These are phyloP conservation scores for Sinella curviseta DNA, from an alignment of 1,140 invertebrate species.

Conservation along the genomic window DNA sequence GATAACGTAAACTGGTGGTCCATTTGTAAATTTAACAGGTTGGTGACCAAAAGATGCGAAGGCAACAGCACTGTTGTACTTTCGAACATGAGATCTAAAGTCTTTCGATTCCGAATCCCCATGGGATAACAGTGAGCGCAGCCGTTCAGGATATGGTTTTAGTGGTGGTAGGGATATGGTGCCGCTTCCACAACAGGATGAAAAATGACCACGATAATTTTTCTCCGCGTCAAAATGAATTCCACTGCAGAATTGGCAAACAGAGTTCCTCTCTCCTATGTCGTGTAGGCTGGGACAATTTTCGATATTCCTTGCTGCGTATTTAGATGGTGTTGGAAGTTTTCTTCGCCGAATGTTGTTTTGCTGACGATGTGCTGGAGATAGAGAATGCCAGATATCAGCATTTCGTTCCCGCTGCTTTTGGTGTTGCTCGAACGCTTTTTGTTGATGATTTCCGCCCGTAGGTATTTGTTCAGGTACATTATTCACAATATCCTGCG, in stretches of 20 bases:
- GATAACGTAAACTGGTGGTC: background rate
- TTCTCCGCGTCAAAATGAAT: background rate
- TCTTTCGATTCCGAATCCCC: background rate
- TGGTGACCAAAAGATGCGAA: constrained; percentile 8
- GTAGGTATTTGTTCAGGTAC: too few species aligned
- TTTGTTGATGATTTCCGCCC: too few species aligned
- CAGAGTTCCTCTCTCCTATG: background rate
- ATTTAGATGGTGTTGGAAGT: too few species aligned
- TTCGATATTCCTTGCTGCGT: too few species aligned
- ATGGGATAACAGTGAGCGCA: background rate
- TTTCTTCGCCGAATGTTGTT: too few species aligned
- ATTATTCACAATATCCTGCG: background rate
- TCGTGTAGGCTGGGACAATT: too few species aligned
- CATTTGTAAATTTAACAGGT: background rate
- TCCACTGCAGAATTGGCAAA: background rate
- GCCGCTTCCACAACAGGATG: background rate
- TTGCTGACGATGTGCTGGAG: too few species aligned
- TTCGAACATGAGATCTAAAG: background rate
- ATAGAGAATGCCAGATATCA: too few species aligned
- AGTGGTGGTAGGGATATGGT: background rate
- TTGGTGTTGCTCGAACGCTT: too few species aligned
- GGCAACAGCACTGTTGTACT: background rate
- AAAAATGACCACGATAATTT: background rate
- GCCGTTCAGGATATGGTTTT: background rate
- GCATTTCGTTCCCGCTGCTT: too few species aligned